Conservation (phyloP, 2,797 vertebrate genomes). For the Hippoglossus hippoglossus region DNA sequence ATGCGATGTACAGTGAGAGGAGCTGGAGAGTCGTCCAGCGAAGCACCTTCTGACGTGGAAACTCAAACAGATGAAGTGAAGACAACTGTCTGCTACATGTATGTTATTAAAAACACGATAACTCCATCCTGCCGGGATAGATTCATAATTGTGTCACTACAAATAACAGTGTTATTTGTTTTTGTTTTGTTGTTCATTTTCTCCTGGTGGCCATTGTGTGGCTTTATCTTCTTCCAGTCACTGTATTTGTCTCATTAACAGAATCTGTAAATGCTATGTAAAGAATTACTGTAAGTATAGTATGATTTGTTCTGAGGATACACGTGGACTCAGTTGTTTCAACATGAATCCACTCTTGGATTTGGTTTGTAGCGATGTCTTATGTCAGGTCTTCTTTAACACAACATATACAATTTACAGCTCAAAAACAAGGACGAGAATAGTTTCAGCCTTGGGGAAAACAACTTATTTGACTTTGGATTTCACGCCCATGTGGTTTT, state of each 20-base stretch:
- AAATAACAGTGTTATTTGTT: slow-evolving; percentile 72
- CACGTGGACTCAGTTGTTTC: slow-evolving; percentile 17
- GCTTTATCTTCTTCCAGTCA: slow-evolving; percentile 50
- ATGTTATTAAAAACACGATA: slow-evolving; percentile 43
- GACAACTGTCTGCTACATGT: slow-evolving; percentile 44
- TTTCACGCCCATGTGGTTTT: no score
- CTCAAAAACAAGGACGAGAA: background rate
- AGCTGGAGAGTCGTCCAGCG: slow-evolving; percentile 43
- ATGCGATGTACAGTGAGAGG: slow-evolving; percentile 54
- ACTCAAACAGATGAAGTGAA: slow-evolving; percentile 40
- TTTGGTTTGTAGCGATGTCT: slow-evolving; percentile 23
- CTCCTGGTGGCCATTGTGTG: slow-evolving; percentile 70
- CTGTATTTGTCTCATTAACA: slow-evolving; percentile 61
- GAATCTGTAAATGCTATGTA: slow-evolving; percentile 52
- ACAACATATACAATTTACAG: background rate
- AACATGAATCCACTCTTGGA: slow-evolving; percentile 20
- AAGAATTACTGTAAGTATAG: slow-evolving; percentile 53
- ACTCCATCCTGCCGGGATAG: slow-evolving; percentile 33
- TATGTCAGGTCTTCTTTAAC: slow-evolving; percentile 13
- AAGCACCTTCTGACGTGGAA: slow-evolving; percentile 67
- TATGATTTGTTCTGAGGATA: slow-evolving; percentile 27
- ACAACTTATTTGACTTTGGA: background rate
- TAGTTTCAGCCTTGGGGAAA: slow-evolving; percentile 8
- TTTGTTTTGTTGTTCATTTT: background rate
- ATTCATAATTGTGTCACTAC: slow-evolving; percentile 60